These are phyloP conservation scores for Ornithorhynchus anatinus DNA, from an alignment of 2,113 vertebrate species.

Conservation along the genomic window DNA sequence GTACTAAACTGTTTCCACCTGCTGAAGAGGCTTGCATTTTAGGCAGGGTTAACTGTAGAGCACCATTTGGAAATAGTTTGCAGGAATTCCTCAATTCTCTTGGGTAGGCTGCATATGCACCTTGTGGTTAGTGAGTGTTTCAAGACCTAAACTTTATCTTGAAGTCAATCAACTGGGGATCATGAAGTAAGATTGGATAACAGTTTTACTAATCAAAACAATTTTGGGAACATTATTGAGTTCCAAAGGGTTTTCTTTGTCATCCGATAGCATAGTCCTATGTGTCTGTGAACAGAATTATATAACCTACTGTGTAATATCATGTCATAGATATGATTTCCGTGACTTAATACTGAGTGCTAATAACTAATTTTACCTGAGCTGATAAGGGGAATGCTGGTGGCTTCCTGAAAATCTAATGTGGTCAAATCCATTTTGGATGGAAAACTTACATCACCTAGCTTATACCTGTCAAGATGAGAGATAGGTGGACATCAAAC, in stretches of 20 bases:
- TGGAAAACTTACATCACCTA: constrained; percentile 36
- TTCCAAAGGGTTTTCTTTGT: constrained; percentile 39
- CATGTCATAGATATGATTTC: constrained; percentile 49
- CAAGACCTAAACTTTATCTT: constrained; percentile 67
- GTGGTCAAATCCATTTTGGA: constrained; percentile 26
- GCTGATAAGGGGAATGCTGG: constrained; percentile 54
- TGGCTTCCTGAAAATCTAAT: constrained; percentile 49
- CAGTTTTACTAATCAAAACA: constrained; percentile 68
- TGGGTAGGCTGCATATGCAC: constrained; percentile 36
- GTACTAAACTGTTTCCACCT: constrained; percentile 70
- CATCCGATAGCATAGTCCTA: constrained; percentile 40
- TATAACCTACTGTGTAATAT: constrained; percentile 40
- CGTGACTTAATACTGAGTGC: constrained; percentile 60
- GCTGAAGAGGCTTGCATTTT: constrained; percentile 61
- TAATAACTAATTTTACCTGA: constrained; percentile 60
- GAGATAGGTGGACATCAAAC: constrained; percentile 5
- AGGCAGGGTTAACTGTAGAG: constrained; percentile 65
- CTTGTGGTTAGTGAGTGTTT: constrained; percentile 60
- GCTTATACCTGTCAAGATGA: constrained; percentile 33
- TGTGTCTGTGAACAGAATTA: constrained; percentile 22
- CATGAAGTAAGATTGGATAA: constrained; percentile 57
- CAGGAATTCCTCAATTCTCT: constrained; percentile 61
- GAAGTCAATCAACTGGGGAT: constrained; percentile 61
- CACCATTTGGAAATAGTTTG: constrained; percentile 75
- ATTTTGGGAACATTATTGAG: constrained; percentile 54